These are phyloP conservation scores for Plebejus argus DNA, from an alignment of 2,888 invertebrate genomes.

Conservation along the genomic window DNA sequence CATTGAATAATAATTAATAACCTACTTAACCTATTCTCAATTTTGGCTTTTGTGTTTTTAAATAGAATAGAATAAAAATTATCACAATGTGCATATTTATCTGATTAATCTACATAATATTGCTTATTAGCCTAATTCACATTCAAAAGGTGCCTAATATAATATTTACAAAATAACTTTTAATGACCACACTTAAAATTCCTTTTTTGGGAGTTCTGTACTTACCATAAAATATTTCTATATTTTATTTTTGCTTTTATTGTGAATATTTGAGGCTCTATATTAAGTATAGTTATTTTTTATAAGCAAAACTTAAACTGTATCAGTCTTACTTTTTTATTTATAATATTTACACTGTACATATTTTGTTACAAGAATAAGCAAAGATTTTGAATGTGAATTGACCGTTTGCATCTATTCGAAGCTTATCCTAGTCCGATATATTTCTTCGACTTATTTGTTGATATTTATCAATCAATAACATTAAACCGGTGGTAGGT, in stretches of 20 bases:
- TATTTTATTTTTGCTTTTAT: not conserved
- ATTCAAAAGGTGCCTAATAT: not conserved
- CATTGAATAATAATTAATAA: not conserved
- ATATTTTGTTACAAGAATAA: not conserved
- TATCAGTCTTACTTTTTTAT: not conserved
- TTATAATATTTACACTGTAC: not conserved
- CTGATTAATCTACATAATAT: not conserved
- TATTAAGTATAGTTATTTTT: not conserved
- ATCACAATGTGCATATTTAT: not conserved
- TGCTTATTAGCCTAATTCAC: not conserved
- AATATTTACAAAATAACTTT: not conserved
- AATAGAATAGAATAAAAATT: not conserved
- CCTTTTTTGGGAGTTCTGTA: not conserved
- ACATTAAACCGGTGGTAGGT: not conserved
- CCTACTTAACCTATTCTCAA: not conserved
- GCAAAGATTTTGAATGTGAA: not conserved
- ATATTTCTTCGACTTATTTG: slow-evolving; percentile 3
- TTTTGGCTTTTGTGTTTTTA: not conserved
- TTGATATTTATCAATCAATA: slow-evolving; percentile 13
- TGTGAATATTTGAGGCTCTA: not conserved
- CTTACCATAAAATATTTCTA: too few relatives aligned
- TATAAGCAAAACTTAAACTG: not conserved
- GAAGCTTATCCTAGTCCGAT: slow-evolving; percentile 5
- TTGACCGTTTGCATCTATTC: not conserved
- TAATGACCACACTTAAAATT: not conserved